Base-by-base conservation (phyloP, 2,113 vertebrate species). In the Struthio camelus region DNA sequence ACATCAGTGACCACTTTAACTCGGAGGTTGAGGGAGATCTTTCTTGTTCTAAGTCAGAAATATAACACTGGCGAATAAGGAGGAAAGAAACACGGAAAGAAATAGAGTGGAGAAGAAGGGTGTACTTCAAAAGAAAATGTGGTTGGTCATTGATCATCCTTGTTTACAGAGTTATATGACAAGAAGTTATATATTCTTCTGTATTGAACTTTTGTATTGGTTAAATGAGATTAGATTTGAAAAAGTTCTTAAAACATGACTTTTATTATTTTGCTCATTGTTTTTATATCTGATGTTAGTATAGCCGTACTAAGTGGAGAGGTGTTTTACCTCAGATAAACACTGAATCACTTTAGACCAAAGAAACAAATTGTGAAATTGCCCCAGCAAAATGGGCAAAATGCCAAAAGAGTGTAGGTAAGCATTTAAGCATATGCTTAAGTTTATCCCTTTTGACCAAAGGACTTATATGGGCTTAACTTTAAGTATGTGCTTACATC, bases 381-480 rank as follows among this genome's bases (percentile, higher is more conserved):
- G 32, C 27, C 56, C 44, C 46, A 28, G 59, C 22, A 46, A 46
- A 80, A 53, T 1, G 9, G 89, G 87, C 80, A 42, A 48, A 76
- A 40, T 5, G 59, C 89, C 84, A 62, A 28, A 65, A 70, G 48
- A 71, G 72, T 0, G 3, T 5, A 85, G 53, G 50, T 44, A 80
- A 95, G 75, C 70, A 12, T 85, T 96, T 92, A 79, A 87, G 62
- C 80, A 66, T 40, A 30, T 64, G 54, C 61, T 72, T n/a, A 81
- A 79, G 13, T 89, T 91, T 69, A 93, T 93, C 80, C 92, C 44
- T 94, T 90, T 82, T 87, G 78, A 94, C 81, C 38, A 25, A 72
- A 87, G 82, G 88, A 84, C 73, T 96, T 94, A 82, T 0, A 12
- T 10, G 50, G 80, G 85, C 76, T 95, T 94, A 94, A 67, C 58